Evolutionary conservation across 2,888 invertebrate species (phyloP), one percentile per base, ranked within the genome.

Genomic region (Trichopria drosophilae): DNA sequence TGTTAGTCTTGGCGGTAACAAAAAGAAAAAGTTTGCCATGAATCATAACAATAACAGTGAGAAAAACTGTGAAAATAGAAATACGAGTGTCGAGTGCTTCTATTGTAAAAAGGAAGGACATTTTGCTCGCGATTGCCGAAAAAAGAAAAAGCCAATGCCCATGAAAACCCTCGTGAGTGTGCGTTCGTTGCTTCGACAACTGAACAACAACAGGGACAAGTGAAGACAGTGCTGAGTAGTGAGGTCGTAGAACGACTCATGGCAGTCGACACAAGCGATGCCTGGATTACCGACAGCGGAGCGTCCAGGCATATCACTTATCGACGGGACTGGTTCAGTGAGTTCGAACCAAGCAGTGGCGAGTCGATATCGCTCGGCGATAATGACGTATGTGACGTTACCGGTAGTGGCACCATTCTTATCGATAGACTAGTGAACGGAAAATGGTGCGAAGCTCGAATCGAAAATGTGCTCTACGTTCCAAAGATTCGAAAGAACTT

Each of bases 401-500:
- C 28, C 41, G 62, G 57, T 31, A 29, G 20, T 4, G 61, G 63
- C 0, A 60, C 57, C 18, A 46, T 61, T 13, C 6, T 7, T 6
- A 53, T 62, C 6, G 15, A 37, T n/a, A 53, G 52, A 23, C 53
- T 40, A 22, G 56, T 60, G 2, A 40, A 60, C 9, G 51, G 49
- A 6, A 22, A 36, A 18, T 62, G 62, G 62, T 29, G 50, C 24
- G n/a, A 18, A 6, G 56, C 40, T 7, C n/a, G 29, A 37, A 55
- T 62, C 9, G 46, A 65, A 9, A 52, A 66, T 40, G 63, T 66
- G 1, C 40, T 64, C 16, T 61, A 57, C 47, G 61, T 66, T 6
- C 63, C 60, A 6, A 50, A 55, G 26, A 18, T 61, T 1, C 53
- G 36, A 9, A 58, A 63, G 34, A 63, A 65, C 51, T 40, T 65